phyloP scores from a whole-genome alignment of 1,140 invertebrate species.

The Teleogryllus occipitalis region DNA sequence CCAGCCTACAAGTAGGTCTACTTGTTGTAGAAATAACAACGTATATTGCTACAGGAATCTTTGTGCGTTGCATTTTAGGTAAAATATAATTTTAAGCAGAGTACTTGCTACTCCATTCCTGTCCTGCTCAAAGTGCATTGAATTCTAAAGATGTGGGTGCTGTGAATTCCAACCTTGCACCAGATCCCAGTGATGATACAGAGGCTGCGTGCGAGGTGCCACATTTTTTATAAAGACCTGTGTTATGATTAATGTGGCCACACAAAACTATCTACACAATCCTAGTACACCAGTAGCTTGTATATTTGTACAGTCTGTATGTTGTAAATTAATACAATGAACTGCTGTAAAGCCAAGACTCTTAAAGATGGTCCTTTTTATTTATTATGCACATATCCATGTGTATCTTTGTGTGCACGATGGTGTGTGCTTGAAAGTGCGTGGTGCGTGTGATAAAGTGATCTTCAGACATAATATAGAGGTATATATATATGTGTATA shows the following conservation, averaged over 20 bases:
- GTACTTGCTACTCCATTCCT: neutral
- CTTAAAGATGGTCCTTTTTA: conserved; percentile 7
- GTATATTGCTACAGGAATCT: neutral
- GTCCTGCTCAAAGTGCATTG: neutral
- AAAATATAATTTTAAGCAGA: neutral
- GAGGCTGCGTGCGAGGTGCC: neutral
- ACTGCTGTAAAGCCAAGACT: conserved; percentile 8
- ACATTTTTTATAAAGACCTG: neutral
- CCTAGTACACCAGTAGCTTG: neutral
- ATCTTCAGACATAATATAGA: neutral
- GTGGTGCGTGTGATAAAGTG: neutral
- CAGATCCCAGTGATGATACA: neutral
- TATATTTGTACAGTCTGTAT: neutral
- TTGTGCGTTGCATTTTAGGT: neutral
- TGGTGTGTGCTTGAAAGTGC: neutral
- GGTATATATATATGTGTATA: conserved; percentile 10
- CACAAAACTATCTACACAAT: neutral
- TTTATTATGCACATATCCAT: conserved; percentile 8
- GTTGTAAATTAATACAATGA: neutral
- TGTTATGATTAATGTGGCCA: neutral
- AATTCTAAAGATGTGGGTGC: conserved; percentile 1
- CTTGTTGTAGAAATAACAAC: neutral
- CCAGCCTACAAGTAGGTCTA: neutral
- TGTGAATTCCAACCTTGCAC: neutral
- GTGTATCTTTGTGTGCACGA: neutral